Evolutionary conservation across 2,113 vertebrate species (phyloP).

Genomic region (Nestor notabilis): DNA sequence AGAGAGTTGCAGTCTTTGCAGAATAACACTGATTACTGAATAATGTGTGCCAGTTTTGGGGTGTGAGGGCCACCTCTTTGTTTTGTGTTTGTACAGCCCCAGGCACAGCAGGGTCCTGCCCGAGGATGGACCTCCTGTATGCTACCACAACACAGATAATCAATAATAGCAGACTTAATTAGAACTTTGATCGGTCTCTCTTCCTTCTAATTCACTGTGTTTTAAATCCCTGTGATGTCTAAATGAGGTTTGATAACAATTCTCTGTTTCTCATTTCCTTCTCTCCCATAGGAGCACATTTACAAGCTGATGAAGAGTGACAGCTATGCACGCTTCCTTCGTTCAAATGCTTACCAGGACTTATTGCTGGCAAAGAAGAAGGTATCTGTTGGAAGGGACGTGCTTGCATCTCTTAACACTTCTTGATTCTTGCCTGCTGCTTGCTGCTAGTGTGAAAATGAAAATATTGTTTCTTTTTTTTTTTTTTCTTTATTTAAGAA

Average conservation of each 20-base stretch:
- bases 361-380: conserved; percentile 93
- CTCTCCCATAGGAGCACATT: conserved; percentile 89
- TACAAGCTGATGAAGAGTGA: conserved; percentile 99
- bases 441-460: conserved; percentile 77
- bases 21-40: background rate
- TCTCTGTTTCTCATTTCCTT: conserved; percentile 37
- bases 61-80: background rate
- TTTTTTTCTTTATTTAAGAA: conserved; percentile 33
- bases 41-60: background rate
- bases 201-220: background rate
- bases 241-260: conserved; percentile 45
- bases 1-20: background rate
- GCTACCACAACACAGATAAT: conserved; percentile 12
- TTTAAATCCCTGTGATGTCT: conserved; percentile 28
- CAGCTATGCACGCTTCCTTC: conserved; percentile 96
- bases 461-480: conserved; percentile 58
- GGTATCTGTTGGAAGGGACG: conserved; percentile 82
- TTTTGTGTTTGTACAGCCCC: background rate
- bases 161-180: conserved; percentile 56
- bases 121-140: background rate
- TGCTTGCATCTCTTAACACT: conserved; percentile 72
- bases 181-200: conserved; percentile 26
- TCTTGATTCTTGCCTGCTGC: conserved; percentile 77
- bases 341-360: conserved; percentile 94
- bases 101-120: conserved; percentile 16